These are phyloP conservation scores for Fundulus diaphanus DNA, from an alignment of 2,797 vertebrate genomes.

Conservation along the genomic window DNA sequence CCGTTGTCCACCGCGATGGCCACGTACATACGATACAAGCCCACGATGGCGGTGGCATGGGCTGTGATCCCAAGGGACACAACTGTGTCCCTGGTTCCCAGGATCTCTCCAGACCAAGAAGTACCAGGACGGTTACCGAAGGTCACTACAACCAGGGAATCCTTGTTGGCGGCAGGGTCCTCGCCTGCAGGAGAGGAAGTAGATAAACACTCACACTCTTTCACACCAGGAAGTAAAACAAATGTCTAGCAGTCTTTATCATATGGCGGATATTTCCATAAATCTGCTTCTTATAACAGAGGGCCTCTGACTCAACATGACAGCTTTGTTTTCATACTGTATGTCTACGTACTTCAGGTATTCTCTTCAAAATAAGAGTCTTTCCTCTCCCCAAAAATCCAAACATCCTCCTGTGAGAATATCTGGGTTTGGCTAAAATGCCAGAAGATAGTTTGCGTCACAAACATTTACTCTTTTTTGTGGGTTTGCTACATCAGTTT, in stretches of 20 bases:
- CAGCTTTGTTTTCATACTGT: neutral
- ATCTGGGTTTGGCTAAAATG: too few species aligned
- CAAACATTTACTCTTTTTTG: too few species aligned
- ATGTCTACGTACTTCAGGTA: neutral
- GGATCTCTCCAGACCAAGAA: constrained; percentile 80
- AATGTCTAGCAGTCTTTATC: neutral
- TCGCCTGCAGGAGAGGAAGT: constrained; percentile 72
- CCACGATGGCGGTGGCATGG: constrained; percentile 81
- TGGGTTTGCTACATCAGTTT: too few species aligned
- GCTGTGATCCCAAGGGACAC: constrained; percentile 83
- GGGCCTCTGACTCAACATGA: too few species aligned
- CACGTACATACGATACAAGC: constrained; percentile 85
- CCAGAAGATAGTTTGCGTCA: too few species aligned
- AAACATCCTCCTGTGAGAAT: too few species aligned
- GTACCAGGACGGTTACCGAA: constrained; percentile 18
- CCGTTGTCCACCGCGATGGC: constrained; percentile 71
- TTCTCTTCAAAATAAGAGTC: neutral
- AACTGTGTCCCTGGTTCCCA: constrained; percentile 23
- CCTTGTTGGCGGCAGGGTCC: constrained; percentile 79
- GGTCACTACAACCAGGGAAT: constrained; percentile 78
- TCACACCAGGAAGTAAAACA: neutral
- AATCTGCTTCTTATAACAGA: too few species aligned
- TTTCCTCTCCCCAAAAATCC: too few species aligned
- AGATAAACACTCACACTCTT: too few species aligned
- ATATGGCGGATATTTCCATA: neutral